Percentiles rank a stretch among this genome's conserved stretches.
phyloP scores from a whole-genome alignment of 2,888 invertebrate genomes.

The Phyllotreta cruciferae region DNA sequence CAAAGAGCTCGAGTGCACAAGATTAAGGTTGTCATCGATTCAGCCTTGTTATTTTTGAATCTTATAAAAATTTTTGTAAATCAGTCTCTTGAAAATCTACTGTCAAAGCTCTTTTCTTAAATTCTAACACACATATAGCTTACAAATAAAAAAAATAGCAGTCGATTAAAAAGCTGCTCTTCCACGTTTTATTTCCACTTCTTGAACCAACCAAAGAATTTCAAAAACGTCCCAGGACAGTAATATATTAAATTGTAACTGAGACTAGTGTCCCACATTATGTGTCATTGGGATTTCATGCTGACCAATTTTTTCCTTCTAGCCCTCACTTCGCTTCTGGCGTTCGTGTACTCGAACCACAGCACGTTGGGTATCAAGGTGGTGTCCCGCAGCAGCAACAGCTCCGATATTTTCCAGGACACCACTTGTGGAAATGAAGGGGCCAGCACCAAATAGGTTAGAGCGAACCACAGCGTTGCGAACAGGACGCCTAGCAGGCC shows the following conservation, averaged over 20 bases:
- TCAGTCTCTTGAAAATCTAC: conserved; percentile 30
- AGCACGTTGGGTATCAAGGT: conserved; percentile 90
- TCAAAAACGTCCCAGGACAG: conserved; percentile 28
- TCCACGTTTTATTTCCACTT: conserved; percentile 22
- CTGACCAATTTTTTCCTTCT: conserved; percentile 81
- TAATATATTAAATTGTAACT: conserved; percentile 43
- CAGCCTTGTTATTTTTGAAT: no score
- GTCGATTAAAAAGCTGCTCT: conserved; percentile 25
- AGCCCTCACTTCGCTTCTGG: conserved; percentile 81
- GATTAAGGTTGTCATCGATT: no score
- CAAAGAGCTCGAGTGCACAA: no score
- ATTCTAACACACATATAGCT: conserved; percentile 29
- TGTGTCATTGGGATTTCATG: conserved; percentile 83
- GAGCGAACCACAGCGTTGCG: conserved; percentile 81
- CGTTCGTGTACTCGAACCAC: conserved; percentile 93
- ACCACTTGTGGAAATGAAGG: conserved; percentile 86
- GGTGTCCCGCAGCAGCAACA: conserved; percentile 85
- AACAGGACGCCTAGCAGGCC: conserved; percentile 74
- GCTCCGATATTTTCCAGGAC: conserved; percentile 83
- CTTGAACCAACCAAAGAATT: conserved; percentile 28
- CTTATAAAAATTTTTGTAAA: conserved; percentile 19
- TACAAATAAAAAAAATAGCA: conserved; percentile 27
- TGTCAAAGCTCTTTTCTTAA: conserved; percentile 28
- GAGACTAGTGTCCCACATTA: conserved; percentile 59
- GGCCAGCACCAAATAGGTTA: conserved; percentile 81